phyloP scores from a whole-genome alignment of 2,888 invertebrate species.

The Calameuta filiformis region DNA sequence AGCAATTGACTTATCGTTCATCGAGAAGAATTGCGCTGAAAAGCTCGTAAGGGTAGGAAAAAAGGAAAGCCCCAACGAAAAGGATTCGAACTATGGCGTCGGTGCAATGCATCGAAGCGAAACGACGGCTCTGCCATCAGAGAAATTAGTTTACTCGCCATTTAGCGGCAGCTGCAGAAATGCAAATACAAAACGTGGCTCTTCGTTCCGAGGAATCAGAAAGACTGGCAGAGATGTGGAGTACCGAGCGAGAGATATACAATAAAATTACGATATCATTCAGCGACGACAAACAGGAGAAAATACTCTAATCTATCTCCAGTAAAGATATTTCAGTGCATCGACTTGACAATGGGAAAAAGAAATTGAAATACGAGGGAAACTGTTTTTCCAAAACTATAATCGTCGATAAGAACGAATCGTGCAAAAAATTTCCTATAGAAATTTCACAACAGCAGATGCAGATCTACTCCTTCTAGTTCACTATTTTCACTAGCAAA shows the following conservation, averaged over 20 bases:
- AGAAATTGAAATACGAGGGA: not conserved
- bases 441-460: not conserved
- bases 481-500: not conserved
- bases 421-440: not conserved
- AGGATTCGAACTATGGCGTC: not conserved
- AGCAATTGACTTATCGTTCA: not conserved
- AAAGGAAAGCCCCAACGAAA: not conserved
- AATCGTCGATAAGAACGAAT: not conserved
- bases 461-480: not conserved
- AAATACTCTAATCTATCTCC: not conserved
- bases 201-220: too few relatives aligned
- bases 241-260: too few relatives aligned
- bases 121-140: not conserved
- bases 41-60: not conserved
- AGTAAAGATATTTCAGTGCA: not conserved
- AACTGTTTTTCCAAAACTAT: not conserved
- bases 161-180: not conserved
- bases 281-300: not conserved
- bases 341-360: not conserved
- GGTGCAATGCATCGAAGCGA: not conserved
- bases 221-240: too few relatives aligned
- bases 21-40: not conserved
- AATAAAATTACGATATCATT: not conserved
- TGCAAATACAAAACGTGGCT: too few relatives aligned
- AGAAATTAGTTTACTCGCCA: not conserved